Base-by-base conservation (phyloP, 2,888 invertebrate species). In the Ethmia dodecea region DNA sequence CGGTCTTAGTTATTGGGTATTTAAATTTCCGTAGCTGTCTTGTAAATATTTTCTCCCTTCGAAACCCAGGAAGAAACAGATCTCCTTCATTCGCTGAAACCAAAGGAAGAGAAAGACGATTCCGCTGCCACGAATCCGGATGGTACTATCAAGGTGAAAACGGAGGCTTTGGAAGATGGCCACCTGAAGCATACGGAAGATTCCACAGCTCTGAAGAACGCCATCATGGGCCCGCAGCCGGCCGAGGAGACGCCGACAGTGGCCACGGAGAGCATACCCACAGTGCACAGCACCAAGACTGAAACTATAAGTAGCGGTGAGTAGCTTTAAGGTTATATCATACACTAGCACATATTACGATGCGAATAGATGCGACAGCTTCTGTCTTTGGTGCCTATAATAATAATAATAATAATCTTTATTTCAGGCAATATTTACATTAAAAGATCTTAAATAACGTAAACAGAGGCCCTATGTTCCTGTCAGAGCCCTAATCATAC, bases 61-160 rank as follows among this genome's bases (percentile, higher is more conserved):
- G 68, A 15, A 31, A 11, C 27, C 36, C 69, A 91, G 88, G 94
- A 94, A 47, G 94, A 94, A 76, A 55, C 92, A 11, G 91, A 92
- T 52, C 88, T 91, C 3, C 88, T 93, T 32, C 90, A 91, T 38
- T 89, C 91, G 8, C 78, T 92, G 15, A 91, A 89, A 53, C 88
- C 89, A 0, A 92, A 92, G 67, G 89, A 90, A 31, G 90, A 91
- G 39, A 88, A 87, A 43, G 88, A 89, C 0, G 43, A 52, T 3
- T 45, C 33, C 10, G 36, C 44, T 1, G 45, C 33, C n/a, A 38
- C 44, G 1, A 55, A 60, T 13, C 38, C 50, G 0, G 62, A 62
- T n/a, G 64, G 66, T 2, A 51, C 50, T 0, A 42, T 60, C 2
- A 78, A 66, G 49, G 66, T 77, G 12, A 81, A 75, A 52, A 63